These are phyloP conservation scores for Drosophila rufa DNA, from an alignment of 1,140 invertebrate genomes.

Conservation along the genomic window DNA sequence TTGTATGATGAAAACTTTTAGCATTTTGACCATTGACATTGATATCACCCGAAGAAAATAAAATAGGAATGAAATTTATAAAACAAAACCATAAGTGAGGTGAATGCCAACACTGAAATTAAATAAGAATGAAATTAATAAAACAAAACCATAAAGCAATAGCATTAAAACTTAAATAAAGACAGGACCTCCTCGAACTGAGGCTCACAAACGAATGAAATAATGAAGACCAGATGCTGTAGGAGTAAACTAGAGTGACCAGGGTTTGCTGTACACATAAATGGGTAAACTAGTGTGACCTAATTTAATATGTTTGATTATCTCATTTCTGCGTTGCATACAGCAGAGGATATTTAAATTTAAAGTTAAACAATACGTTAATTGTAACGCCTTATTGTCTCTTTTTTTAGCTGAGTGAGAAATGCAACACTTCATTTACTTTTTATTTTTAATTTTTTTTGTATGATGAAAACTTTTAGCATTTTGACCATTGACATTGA, in stretches of 20 bases:
- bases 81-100: background rate
- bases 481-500: too few relatives aligned
- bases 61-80: too few relatives aligned
- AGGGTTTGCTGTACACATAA: background rate
- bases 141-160: background rate
- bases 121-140: too few relatives aligned
- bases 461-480: slow-evolving; percentile 46
- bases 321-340: background rate
- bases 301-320: background rate
- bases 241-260: background rate
- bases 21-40: too few relatives aligned
- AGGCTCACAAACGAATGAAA: background rate
- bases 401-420: too few relatives aligned
- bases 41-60: too few relatives aligned
- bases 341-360: too few relatives aligned
- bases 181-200: background rate
- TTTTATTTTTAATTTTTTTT: too few relatives aligned
- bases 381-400: too few relatives aligned
- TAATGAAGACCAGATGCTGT: background rate
- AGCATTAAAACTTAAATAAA: background rate
- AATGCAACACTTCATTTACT: too few relatives aligned
- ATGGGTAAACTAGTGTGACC: background rate
- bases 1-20: slow-evolving; percentile 43
- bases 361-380: too few relatives aligned
- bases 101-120: too few relatives aligned